Base-by-base conservation (phyloP, 2,113 vertebrate genomes). In the Antigone vipio region DNA sequence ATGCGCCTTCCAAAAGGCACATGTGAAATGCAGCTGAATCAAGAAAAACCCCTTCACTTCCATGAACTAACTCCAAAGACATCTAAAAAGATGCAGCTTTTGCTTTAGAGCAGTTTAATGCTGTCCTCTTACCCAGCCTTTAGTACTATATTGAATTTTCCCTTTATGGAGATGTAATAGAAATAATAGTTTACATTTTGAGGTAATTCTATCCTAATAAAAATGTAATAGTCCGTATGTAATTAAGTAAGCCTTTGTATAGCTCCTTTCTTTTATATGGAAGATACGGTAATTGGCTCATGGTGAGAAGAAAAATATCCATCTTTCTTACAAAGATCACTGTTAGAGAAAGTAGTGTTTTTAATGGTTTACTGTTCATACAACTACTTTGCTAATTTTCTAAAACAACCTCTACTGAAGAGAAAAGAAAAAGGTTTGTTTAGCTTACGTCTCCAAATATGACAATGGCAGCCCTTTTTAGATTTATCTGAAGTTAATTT, bases 171-270 rank as follows among this genome's bases (percentile, higher is more conserved):
- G 38, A 30, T 49, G 20, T 27, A 77, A 44, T 29, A 71, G 49
- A 84, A 92, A 90, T 53, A 72, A 67, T 49, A 76, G 34, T 52
- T 91, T 79, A 45, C 2, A 55, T 81, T 88, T 68, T 78, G 30
- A 74, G 3, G 4, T 68, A 80, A 73, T 55, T 74, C 50, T 68
- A 55, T 42, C 17, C 66, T 83, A 92, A 88, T 76, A 44, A 90
- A 97, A 91, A 79, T 42, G 17, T 73, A 94, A 66, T 78, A 52
- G 11, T 67, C 16, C 62, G 4, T 34, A 49, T 78, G 32, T 78
- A 95, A 93, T 85, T 77, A 92, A 83, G 62, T 87, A 84, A 85
- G 50, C 44, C 20, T 94, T 95, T 68, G 27, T 55, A 67, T 58
- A 84, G 12, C 14, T 85, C 27, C 23, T 90, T 93, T 88, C 62